phyloP scores from a whole-genome alignment of 1,140 invertebrate genomes.

The Eriosoma lanigerum region DNA sequence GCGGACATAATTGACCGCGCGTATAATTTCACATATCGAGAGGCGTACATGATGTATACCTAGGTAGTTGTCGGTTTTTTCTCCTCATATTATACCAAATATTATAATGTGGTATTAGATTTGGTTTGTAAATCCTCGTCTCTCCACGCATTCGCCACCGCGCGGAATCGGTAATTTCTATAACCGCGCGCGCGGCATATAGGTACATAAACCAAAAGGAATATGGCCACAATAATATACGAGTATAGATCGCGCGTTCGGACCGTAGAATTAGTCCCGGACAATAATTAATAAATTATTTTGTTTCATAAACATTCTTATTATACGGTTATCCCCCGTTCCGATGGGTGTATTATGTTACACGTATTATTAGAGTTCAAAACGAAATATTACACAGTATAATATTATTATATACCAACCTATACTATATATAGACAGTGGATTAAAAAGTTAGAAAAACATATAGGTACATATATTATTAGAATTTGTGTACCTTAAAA shows the following conservation, averaged over 20 bases:
- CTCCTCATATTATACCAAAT: no score
- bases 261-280: conserved; percentile 37
- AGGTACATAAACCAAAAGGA: not conserved
- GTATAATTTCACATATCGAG: not conserved
- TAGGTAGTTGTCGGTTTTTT: conserved; percentile 5
- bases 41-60: not conserved
- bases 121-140: not conserved
- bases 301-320: no score
- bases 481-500: no score
- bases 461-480: no score
- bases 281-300: not conserved
- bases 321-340: no score
- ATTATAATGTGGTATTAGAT: not conserved
- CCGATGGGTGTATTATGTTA: no score
- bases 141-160: not conserved
- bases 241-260: not conserved
- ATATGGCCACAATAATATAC: no score
- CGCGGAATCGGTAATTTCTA: conserved; percentile 50
- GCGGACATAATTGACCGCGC: conserved; percentile 31
- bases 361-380: not conserved
- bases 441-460: no score
- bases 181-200: conserved; percentile 10
- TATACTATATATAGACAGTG: no score
- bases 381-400: not conserved
- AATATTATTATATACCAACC: not conserved